These are phyloP conservation scores for Pseudopleuronectes americanus DNA, from an alignment of 2,797 vertebrate species.

Conservation along the genomic window DNA sequence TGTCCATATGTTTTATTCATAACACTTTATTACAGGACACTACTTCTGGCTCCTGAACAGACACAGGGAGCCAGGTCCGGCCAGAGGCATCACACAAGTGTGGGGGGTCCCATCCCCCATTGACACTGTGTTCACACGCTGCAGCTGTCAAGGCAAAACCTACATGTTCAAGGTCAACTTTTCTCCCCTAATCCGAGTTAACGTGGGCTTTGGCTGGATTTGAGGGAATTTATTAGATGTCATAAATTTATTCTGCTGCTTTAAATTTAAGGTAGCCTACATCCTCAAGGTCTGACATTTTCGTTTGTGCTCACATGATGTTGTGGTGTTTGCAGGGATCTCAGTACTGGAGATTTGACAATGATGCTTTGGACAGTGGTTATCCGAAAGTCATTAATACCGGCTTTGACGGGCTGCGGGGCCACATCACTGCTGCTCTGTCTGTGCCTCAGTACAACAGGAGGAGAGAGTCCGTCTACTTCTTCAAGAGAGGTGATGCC, in stretches of 20 bases:
- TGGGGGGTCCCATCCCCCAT: slow-evolving; percentile 97
- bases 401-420: slow-evolving; percentile 90
- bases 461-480: slow-evolving; percentile 91
- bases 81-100: slow-evolving; percentile 86
- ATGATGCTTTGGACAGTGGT: slow-evolving; percentile 86
- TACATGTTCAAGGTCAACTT: slow-evolving; percentile 93
- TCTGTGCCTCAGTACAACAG: slow-evolving; percentile 86
- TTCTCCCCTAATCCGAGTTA: neutral
- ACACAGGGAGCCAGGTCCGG: slow-evolving; percentile 76
- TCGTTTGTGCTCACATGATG: too few species aligned
- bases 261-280: neutral
- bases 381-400: slow-evolving; percentile 86
- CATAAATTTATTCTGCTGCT: neutral
- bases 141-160: slow-evolving; percentile 95
- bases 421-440: slow-evolving; percentile 90
- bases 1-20: neutral
- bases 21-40: slow-evolving; percentile 81
- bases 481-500: slow-evolving; percentile 93
- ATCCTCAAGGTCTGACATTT: too few species aligned
- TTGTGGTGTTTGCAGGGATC: slow-evolving; percentile 78
- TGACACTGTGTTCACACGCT: slow-evolving; percentile 93
- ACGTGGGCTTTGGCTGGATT: neutral
- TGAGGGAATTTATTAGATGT: neutral
- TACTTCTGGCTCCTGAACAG: slow-evolving; percentile 92
- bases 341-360: slow-evolving; percentile 94